Conservation (phyloP, 2,113 vertebrate species). For the Onychorhynchus coronatus region DNA sequence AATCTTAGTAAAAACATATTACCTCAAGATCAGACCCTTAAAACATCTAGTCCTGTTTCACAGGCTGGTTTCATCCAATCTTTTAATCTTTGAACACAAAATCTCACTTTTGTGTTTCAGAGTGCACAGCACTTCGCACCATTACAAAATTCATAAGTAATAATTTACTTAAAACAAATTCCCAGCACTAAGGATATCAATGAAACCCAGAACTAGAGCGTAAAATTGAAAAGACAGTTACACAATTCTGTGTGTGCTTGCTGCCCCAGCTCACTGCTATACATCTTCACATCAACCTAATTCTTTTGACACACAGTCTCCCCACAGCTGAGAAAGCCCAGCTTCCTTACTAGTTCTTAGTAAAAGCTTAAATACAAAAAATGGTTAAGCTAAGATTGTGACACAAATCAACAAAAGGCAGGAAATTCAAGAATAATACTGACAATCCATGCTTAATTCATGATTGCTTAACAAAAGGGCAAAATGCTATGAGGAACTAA, state of each 20-base stretch:
- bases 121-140: background rate
- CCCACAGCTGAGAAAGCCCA: constrained; percentile 13
- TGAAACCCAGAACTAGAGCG: constrained; percentile 42
- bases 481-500: background rate
- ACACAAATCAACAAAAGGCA: constrained; percentile 39
- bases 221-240: constrained; percentile 63
- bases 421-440: constrained; percentile 6
- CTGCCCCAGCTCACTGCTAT: background rate
- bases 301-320: constrained; percentile 56
- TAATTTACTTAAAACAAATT: constrained; percentile 45
- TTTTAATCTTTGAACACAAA: background rate
- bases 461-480: background rate
- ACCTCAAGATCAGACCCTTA: background rate
- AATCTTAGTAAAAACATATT: background rate
- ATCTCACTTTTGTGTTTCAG: background rate
- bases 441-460: constrained; percentile 26
- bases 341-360: constrained; percentile 27
- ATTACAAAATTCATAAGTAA: background rate
- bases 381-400: constrained; percentile 3
- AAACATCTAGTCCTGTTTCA: background rate
- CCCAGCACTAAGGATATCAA: constrained; percentile 19
- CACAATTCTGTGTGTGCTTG: constrained; percentile 35
- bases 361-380: constrained; percentile 18
- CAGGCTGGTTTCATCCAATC: background rate
- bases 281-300: constrained; percentile 30